Evolutionary conservation across 2,888 invertebrate species (phyloP), one percentile per base, ranked within the genome.

Genomic region (Volucella bombylans): DNA sequence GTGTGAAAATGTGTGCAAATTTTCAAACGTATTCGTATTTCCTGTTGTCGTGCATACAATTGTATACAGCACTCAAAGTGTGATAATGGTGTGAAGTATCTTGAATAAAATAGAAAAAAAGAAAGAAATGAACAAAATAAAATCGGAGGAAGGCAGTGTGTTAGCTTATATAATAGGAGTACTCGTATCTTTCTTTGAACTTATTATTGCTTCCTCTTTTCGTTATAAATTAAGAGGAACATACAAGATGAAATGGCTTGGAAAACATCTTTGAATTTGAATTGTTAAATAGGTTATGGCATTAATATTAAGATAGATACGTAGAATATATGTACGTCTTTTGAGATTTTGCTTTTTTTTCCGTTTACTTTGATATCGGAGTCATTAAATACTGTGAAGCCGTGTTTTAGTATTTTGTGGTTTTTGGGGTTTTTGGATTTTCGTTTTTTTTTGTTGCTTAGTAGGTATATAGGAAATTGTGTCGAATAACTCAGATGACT

Each of bases 381-480:
- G 55, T 72, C 78, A 62, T 73, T 73, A 64, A 45, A 45, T 43
- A 78, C 41, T 39, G 41, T 68, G 50, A 73, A 62, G 64, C 57
- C 45, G 8, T 62, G 18, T 61, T 65, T 61, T 69, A 59, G 39
- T 47, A 14, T 9, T 43, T 23, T 69, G n/a, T 15, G 31, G 18
- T 18, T 18, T 18, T 23, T 61, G 59, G n/a, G n/a, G n/a, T n/a
- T n/a, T n/a, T n/a, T n/a, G n/a, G n/a, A n/a, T n/a, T 18, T 18
- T 18, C n/a, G n/a, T 18, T 18, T 18, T 18, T 43, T 14, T 4
- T 49, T 39, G 1, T 38, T 43, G 50, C 41, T 82, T 49, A 31
- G 69, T 78, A 71, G 78, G 78, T 78, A 71, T 78, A 49, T 69
- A 52, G 73, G 62, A 65, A 73, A 78, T 59, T 73, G 57, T 78